Evolutionary conservation across 2,113 vertebrate genomes (phyloP), one percentile per base, ranked within the genome.

Genomic region (Ramphastos sulfuratus): DNA sequence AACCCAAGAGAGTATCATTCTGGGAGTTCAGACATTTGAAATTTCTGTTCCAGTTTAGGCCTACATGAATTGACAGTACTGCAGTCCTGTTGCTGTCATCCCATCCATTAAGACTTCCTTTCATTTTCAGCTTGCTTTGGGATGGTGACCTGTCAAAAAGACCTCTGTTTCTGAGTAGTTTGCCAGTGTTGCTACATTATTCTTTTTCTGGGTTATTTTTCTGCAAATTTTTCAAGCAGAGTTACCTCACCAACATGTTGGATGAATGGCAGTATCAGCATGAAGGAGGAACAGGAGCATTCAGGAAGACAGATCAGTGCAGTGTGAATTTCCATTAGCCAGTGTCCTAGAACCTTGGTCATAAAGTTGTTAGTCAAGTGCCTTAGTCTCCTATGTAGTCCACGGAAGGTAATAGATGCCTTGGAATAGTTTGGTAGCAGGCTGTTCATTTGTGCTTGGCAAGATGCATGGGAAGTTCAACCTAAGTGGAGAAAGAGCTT

Each of bases 321-420:
- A 42, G 15, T n/a, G 55, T 70, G 67, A 63, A 37, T 70, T 85
- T 73, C 0, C 3, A 7, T 70, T 27, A 33, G 24, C 14, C 31
- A 58, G 24, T 54, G 11, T n/a, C 15, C n/a, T 42, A 55, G 55
- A 82, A 44, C 55, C 21, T 48, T 27, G 60, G 58, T n/a, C 79
- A 60, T 27, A 37, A 42, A 77, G 35, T 2, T 59, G 12, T 63
- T 61, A 24, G 27, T 46, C n/a, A 42, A 59, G 39, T 87, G 15
- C 39, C 35, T 69, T 30, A 10, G 17, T 55, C n/a, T 85, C 35
- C 44, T 82, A 0, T 1, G 0, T 35, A 25, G 70, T 75, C 20
- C 1, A 3, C 12, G 48, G 44, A 27, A 48, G 65, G 21, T 19
- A 16, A 8, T 2, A 61, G 23, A 24, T 73, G 11, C 58, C 28